Evolutionary conservation across 2,888 invertebrate genomes (phyloP).

Genomic region (Macrosoma leucophasiata): DNA sequence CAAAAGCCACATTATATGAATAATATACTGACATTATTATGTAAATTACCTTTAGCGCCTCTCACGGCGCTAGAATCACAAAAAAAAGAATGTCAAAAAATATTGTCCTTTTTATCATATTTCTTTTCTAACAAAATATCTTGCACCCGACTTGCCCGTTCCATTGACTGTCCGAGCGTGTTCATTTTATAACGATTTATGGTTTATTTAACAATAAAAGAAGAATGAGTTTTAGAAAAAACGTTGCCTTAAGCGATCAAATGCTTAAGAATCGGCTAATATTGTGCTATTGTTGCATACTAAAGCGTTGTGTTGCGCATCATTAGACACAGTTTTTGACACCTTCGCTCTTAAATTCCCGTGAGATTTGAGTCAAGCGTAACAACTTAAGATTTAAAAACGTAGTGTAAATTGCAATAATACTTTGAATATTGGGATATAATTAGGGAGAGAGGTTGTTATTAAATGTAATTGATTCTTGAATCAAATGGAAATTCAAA

Average conservation of each 20-base stretch:
- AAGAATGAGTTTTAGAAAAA: constrained; percentile 36
- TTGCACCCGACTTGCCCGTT: constrained; percentile 38
- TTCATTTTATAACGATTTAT: constrained; percentile 72
- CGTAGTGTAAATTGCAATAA: background rate
- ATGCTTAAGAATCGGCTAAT: constrained; percentile 41
- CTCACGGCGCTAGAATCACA: constrained; percentile 47
- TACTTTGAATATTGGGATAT: no score
- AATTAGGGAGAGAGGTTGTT: no score
- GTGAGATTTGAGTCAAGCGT: constrained; percentile 43
- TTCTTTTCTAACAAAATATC: constrained; percentile 40
- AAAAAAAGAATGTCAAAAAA: constrained; percentile 46
- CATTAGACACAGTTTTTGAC: constrained; percentile 59
- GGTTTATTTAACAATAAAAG: constrained; percentile 72
- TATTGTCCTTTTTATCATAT: constrained; percentile 43
- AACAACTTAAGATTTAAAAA: constrained; percentile 24
- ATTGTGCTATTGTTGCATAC: constrained; percentile 45
- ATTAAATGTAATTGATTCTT: no score
- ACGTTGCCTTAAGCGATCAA: constrained; percentile 25
- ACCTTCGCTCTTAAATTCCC: constrained; percentile 45
- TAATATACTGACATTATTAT: constrained; percentile 60
- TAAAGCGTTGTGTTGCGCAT: constrained; percentile 44
- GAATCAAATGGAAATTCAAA: no score
- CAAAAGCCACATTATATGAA: no score
- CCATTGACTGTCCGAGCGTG: constrained; percentile 56
- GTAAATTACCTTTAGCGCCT: constrained; percentile 64